phyloP scores from a whole-genome alignment of 2,797 vertebrate genomes.

The Meda fulgida region DNA sequence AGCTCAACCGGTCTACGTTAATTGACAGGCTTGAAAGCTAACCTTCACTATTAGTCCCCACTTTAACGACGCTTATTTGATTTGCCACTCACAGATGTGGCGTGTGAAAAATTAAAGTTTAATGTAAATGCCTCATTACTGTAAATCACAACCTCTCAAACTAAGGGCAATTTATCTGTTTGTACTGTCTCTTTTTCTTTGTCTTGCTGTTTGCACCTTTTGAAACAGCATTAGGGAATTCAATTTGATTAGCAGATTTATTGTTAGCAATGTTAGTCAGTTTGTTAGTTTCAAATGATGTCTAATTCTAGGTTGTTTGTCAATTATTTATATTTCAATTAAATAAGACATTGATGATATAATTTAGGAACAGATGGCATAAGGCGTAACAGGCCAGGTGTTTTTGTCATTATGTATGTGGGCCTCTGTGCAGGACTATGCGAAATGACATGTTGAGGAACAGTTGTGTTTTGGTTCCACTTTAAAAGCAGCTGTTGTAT shows the following conservation, averaged over 20 bases:
- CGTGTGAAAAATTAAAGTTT: constrained; percentile 79
- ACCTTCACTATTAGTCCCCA: constrained; percentile 74
- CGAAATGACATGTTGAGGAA: constrained; percentile 38
- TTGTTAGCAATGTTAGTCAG: not conserved
- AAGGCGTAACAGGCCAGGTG: constrained; percentile 30
- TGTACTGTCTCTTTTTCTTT: constrained; percentile 60
- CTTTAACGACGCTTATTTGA: constrained; percentile 76
- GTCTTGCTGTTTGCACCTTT: constrained; percentile 60
- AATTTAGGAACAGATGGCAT: constrained; percentile 10
- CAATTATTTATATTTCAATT: constrained; percentile 1
- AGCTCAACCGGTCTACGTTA: constrained; percentile 65
- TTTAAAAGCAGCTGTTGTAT: constrained; percentile 53
- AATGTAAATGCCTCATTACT: constrained; percentile 79
- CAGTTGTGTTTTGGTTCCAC: constrained; percentile 49
- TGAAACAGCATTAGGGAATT: constrained; percentile 37
- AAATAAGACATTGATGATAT: constrained; percentile 27
- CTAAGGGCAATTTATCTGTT: constrained; percentile 68
- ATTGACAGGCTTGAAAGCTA: constrained; percentile 74
- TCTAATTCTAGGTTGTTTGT: constrained; percentile 15
- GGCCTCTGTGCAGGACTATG: not conserved
- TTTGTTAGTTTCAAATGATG: constrained; percentile 23
- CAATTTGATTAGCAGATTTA: constrained; percentile 3
- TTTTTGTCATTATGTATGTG: constrained; percentile 20
- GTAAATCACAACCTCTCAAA: constrained; percentile 77
- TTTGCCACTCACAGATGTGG: constrained; percentile 76